These are phyloP conservation scores for Donacobius atricapilla DNA, from an alignment of 2,113 vertebrate genomes.

Conservation along the genomic window DNA sequence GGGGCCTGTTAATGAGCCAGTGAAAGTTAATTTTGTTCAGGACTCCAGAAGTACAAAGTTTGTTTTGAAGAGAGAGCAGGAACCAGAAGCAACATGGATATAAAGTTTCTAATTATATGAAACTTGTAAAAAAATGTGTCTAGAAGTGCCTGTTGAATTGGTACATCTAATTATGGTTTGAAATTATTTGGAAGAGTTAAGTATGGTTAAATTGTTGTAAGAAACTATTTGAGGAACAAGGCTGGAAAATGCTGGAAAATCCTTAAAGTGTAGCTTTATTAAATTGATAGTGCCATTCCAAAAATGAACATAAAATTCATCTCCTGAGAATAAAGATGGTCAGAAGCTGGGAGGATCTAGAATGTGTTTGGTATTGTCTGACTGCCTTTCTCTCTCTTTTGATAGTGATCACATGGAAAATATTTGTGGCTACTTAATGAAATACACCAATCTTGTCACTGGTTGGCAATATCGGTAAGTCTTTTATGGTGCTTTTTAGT, in stretches of 20 bases:
- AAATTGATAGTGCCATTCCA: neutral
- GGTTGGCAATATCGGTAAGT: slow-evolving; percentile 97
- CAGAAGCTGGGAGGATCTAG: neutral
- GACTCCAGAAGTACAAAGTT: neutral
- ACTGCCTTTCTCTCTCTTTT: slow-evolving; percentile 22
- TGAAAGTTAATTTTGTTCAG: neutral
- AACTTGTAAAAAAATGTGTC: neutral
- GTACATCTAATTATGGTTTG: neutral
- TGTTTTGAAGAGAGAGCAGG: neutral
- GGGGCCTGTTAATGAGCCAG: neutral
- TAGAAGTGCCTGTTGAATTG: neutral
- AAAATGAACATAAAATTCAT: neutral
- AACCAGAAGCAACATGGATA: neutral
- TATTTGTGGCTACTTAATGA: slow-evolving; percentile 94
- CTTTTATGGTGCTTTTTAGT: neutral
- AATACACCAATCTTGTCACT: slow-evolving; percentile 98
- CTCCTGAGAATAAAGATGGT: neutral
- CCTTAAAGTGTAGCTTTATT: neutral
- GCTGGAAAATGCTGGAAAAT: neutral
- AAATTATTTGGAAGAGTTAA: neutral
- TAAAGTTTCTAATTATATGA: neutral
- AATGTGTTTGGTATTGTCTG: neutral
- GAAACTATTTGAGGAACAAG: neutral
- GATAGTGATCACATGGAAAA: slow-evolving; percentile 97
- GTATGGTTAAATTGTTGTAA: neutral